Evolutionary conservation across 2,797 vertebrate species (phyloP).

Genomic region (Chelonia mydas): DNA sequence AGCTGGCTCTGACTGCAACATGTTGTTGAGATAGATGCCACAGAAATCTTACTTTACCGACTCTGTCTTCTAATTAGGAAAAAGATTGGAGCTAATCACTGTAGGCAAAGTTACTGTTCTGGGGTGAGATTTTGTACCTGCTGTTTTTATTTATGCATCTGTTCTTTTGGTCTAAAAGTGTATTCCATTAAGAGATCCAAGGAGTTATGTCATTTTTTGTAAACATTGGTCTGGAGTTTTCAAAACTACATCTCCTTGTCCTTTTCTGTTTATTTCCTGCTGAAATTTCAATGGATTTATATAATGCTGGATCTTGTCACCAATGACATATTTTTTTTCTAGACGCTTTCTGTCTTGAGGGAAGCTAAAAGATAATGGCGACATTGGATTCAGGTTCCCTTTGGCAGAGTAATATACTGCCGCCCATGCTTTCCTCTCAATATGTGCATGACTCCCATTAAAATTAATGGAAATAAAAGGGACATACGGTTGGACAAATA

Average conservation of each 20-base stretch:
- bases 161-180: neutral
- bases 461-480: neutral
- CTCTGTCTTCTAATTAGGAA: neutral
- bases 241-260: neutral
- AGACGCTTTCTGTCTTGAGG: neutral
- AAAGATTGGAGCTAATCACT: neutral
- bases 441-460: neutral
- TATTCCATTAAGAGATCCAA: neutral
- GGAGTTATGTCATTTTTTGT: neutral
- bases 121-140: neutral
- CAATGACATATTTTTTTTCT: neutral
- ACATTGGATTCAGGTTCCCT: neutral
- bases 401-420: neutral
- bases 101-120: neutral
- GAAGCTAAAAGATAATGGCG: neutral
- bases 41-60: neutral
- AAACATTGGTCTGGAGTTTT: neutral
- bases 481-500: neutral
- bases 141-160: neutral
- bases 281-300: neutral
- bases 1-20: neutral
- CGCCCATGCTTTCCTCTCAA: neutral
- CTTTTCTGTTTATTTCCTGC: neutral
- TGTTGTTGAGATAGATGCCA: neutral
- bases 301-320: neutral